Conservation (phyloP, 1,140 invertebrate species). For the Neotoxoptera formosana region DNA sequence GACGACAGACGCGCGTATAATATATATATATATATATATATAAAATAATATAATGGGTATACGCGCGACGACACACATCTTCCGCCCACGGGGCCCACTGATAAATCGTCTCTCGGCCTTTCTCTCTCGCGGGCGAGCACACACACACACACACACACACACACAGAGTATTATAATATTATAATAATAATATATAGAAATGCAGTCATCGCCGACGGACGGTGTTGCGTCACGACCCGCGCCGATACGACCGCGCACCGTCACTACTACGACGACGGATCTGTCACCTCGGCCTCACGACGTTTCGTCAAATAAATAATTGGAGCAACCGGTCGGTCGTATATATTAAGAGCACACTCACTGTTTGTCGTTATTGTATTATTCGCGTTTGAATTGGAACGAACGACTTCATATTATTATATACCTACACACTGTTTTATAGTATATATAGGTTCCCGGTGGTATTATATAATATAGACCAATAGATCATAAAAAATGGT, state of each 20-base stretch:
- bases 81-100: conserved; percentile 49
- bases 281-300: not conserved
- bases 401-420: not conserved
- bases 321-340: not conserved
- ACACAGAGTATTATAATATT: not conserved
- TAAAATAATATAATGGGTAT: not conserved
- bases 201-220: not conserved
- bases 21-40: not conserved
- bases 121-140: not conserved
- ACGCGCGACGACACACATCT: conserved; percentile 36
- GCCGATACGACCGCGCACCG: not conserved
- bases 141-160: not conserved
- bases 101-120: conserved; percentile 48
- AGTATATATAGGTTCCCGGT: too few relatives aligned
- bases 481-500: too few relatives aligned
- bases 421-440: not conserved
- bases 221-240: not conserved
- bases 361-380: not conserved
- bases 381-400: not conserved
- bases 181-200: not conserved
- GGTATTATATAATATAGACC: too few relatives aligned
- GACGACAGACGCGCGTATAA: not conserved
- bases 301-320: conserved; percentile 10
- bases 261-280: not conserved
- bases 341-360: too few relatives aligned